Evolutionary conservation across 2,797 vertebrate species (phyloP).

Genomic region (Lagodon rhomboides): DNA sequence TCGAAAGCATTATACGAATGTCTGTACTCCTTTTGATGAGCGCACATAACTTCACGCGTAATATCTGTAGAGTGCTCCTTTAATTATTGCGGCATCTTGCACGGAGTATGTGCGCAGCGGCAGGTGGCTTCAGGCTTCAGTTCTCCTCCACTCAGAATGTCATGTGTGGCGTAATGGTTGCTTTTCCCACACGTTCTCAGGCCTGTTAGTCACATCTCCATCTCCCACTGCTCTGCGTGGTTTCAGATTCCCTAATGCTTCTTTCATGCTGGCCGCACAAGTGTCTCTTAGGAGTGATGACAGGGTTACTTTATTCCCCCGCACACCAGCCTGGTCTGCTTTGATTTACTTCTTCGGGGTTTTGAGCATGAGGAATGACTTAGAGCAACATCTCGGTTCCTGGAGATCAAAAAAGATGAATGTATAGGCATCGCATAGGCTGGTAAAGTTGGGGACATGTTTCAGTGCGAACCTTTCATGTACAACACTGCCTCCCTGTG

Average conservation of each 20-base stretch:
- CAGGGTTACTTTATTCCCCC: conserved; percentile 55
- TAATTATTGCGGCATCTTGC: conserved; percentile 7
- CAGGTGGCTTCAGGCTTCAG: conserved; percentile 29
- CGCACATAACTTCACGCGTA: background rate
- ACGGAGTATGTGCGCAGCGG: background rate
- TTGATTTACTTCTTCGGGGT: conserved; percentile 55
- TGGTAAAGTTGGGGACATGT: conserved; percentile 10
- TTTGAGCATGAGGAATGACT: conserved; percentile 51
- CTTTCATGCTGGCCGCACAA: conserved; percentile 53
- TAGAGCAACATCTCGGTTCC: conserved; percentile 25
- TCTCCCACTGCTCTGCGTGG: conserved; percentile 56
- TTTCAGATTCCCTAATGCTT: conserved; percentile 37
- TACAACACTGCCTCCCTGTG: conserved; percentile 73
- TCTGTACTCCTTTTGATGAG: conserved; percentile 2
- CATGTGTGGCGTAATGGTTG: conserved; percentile 35
- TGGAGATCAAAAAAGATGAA: conserved; percentile 32
- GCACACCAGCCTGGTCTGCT: conserved; percentile 37
- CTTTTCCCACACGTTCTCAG: conserved; percentile 59
- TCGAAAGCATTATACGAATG: background rate
- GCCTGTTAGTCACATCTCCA: conserved; percentile 30
- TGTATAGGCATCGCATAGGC: conserved; percentile 16
- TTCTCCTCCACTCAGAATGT: conserved; percentile 39
- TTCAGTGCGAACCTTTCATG: conserved; percentile 34
- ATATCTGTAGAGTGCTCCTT: background rate
- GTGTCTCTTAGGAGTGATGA: conserved; percentile 67